Base-by-base conservation (phyloP, 1,140 invertebrate genomes). In the Dendrolimus punctatus region DNA sequence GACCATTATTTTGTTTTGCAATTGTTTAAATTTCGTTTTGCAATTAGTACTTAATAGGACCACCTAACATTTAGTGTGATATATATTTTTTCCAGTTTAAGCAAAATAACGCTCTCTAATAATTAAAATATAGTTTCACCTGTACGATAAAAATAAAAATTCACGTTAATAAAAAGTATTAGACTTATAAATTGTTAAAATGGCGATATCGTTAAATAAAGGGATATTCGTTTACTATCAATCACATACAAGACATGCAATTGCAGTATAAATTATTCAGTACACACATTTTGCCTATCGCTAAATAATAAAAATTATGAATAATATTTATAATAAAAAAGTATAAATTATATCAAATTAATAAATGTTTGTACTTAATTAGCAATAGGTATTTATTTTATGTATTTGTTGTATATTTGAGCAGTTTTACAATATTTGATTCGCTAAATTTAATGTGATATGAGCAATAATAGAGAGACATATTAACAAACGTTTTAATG, bases 281-380 rank as follows among this genome's bases (percentile, higher is more conserved):
- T 23, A 23, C 23, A 23, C 23, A 23, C 3, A 23, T 23, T n/a
- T 23, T 23, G 23, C 23, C 23, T 23, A 1, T 23, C 23, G 23
- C 23, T 23, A n/a, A 43, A 43, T n/a, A 6, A 7, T 43, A 43
- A 43, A 43, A 43, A 43, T 43, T 43, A 43, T 43, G 23, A 23
- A 23, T 23, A 23, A 23, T 23, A 23, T 23, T 23, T 23, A 23
- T 23, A 23, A 23, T 23, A 23, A 23, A 23, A 23, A 23, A 23
- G n/a, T 23, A 23, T 43, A 43, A 43, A n/a, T 43, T 39, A 6
- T 44, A 51, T 51, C 45, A 51, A 65, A 66, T 73, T 70, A 73
- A 68, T 73, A 42, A 71, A 75, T 71, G 67, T 77, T 71, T 83
- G 82, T 85, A 85, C 82, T 85, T 85, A 85, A 85, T 83, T 83